Conservation (phyloP, 1,140 invertebrate species). For the Aphaenogaster ashmeadi region DNA sequence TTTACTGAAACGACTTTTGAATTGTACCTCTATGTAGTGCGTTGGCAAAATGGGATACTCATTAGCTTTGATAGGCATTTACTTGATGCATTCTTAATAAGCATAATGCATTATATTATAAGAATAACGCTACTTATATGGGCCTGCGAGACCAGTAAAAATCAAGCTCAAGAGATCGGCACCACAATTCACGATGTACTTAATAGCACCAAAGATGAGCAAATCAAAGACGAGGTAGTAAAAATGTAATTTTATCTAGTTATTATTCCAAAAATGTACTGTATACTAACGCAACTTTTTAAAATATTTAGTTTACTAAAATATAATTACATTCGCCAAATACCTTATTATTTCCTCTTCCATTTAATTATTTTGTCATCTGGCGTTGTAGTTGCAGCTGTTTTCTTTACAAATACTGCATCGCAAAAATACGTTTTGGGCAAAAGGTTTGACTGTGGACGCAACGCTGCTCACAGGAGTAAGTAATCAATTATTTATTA, state of each 20-base stretch:
- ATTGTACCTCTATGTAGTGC: conserved; percentile 80
- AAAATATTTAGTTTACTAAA: background rate
- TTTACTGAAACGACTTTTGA: conserved; percentile 81
- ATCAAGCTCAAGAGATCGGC: conserved; percentile 73
- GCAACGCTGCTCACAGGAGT: conserved; percentile 72
- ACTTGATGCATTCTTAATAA: background rate
- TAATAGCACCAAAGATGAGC: conserved; percentile 71
- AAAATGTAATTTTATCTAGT: conserved; percentile 13
- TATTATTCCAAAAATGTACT: background rate
- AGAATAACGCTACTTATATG: conserved; percentile 77
- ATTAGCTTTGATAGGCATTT: background rate
- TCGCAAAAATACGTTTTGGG: conserved; percentile 71
- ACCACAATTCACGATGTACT: conserved; percentile 76
- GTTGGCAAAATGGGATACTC: background rate
- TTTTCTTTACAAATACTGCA: conserved; percentile 80
- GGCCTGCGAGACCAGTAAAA: conserved; percentile 79
- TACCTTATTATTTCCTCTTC: background rate
- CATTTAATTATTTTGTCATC: background rate
- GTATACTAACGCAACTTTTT: background rate
- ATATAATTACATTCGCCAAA: background rate
- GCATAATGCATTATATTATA: conserved; percentile 62
- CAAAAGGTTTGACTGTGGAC: conserved; percentile 75
- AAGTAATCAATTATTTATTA: background rate
- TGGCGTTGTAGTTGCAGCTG: conserved; percentile 74
- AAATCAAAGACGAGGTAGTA: conserved; percentile 80